Conservation (phyloP, 2,888 invertebrate species). For the Eledone cirrhosa region DNA sequence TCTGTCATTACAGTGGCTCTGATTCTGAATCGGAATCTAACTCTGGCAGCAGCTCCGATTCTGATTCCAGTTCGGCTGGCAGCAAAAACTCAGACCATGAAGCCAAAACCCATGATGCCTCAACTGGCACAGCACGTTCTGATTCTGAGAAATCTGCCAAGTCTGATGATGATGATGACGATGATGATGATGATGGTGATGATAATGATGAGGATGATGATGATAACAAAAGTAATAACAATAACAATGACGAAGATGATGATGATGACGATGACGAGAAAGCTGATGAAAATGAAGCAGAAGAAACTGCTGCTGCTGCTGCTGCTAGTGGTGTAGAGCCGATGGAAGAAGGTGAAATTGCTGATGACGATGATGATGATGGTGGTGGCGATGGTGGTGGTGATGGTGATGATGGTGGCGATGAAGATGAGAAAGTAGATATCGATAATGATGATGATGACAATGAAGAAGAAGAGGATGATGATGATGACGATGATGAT, state of each 20-base stretch:
- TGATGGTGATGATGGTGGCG: not conserved
- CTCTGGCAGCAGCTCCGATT: constrained; percentile 28
- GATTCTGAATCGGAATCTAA: constrained; percentile 44
- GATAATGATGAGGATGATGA: constrained; percentile 33
- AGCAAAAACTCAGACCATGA: not conserved
- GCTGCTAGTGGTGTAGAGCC: constrained; percentile 30
- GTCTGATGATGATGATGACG: constrained; percentile 39
- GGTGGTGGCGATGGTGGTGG: constrained; percentile 6
- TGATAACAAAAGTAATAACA: not conserved
- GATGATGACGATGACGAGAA: no score
- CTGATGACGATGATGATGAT: constrained; percentile 20
- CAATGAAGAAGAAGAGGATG: constrained; percentile 18
- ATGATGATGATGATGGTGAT: constrained; percentile 36
- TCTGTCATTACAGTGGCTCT: constrained; percentile 37
- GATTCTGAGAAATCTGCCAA: constrained; percentile 38
- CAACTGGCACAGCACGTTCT: not conserved
- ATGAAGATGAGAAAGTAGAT: not conserved
- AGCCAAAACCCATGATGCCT: constrained; percentile 1
- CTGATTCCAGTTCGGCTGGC: constrained; percentile 15
- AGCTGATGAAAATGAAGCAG: constrained; percentile 11
- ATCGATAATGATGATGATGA: not conserved
- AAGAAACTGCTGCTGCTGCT: not conserved
- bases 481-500: constrained; percentile 29
- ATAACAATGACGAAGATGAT: no score
- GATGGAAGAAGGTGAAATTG: constrained; percentile 11